phyloP scores from a whole-genome alignment of 2,113 vertebrate genomes.

The Eptatretus burgeri region DNA sequence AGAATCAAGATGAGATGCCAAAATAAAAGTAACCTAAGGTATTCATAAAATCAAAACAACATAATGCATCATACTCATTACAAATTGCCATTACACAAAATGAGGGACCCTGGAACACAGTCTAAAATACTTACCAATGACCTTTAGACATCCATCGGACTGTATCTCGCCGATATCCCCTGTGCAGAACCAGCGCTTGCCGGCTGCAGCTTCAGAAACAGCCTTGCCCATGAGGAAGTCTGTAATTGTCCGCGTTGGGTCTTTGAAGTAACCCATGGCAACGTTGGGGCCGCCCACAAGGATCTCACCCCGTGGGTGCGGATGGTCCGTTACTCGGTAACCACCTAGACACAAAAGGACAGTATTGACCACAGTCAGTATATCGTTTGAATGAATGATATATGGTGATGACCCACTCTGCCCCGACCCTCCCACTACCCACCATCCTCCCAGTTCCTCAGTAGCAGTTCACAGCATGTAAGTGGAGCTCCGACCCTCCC shows the following conservation, averaged over 20 bases:
- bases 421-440: constrained; percentile 12
- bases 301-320: constrained; percentile 60
- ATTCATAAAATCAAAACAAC: no score
- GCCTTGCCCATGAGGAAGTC: constrained; percentile 25
- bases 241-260: constrained; percentile 24
- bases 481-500: constrained; percentile 73
- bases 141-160: constrained; percentile 59
- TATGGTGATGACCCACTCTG: not conserved
- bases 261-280: constrained; percentile 88
- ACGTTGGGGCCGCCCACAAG: constrained; percentile 62
- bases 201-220: constrained; percentile 25
- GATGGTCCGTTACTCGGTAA: constrained; percentile 49
- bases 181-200: constrained; percentile 77
- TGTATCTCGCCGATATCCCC: constrained; percentile 80
- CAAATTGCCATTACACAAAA: no score
- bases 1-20: no score
- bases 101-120: no score
- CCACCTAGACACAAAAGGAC: constrained; percentile 25
- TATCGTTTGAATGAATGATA: no score
- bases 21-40: no score
- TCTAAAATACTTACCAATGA: constrained; percentile 31
- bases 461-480: constrained; percentile 61
- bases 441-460: constrained; percentile 84
- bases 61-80: no score
- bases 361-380: no score